Evolutionary conservation across 1,140 invertebrate genomes (phyloP).

Genomic region (Conus ventricosus): DNA sequence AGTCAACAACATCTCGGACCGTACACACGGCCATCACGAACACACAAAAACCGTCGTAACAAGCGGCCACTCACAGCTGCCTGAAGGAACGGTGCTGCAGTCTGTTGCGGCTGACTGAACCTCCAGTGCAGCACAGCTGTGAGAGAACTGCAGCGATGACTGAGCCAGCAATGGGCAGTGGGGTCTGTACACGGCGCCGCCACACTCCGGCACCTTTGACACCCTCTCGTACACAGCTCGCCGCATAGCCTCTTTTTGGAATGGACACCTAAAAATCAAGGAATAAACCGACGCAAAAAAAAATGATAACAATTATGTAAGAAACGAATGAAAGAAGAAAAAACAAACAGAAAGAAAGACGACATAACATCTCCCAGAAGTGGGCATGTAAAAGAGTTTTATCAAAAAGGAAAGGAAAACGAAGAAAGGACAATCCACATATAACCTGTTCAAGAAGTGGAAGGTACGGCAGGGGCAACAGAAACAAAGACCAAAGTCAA

Average conservation of each 20-base stretch:
- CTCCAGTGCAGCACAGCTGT: constrained; percentile 49
- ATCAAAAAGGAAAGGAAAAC: not conserved
- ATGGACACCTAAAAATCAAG: constrained; percentile 76
- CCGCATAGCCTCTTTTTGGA: constrained; percentile 79
- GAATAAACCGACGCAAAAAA: too few species aligned
- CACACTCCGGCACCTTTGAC: constrained; percentile 24
- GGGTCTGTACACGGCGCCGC: constrained; percentile 52
- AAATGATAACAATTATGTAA: not conserved
- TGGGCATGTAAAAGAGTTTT: not conserved
- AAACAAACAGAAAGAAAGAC: not conserved
- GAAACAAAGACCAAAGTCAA: too few species aligned
- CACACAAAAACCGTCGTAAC: too few species aligned
- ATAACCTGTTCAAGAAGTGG: too few species aligned
- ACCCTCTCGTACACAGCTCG: constrained; percentile 78
- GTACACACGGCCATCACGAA: too few species aligned
- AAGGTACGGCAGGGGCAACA: too few species aligned
- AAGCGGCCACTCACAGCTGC: constrained; percentile 8
- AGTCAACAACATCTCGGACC: too few species aligned
- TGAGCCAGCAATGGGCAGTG: constrained; percentile 68
- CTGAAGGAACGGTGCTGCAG: constrained; percentile 10
- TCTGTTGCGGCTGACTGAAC: not conserved
- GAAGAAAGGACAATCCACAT: too few species aligned
- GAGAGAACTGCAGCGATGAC: constrained; percentile 66
- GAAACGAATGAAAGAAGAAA: not conserved
- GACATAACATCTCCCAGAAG: not conserved